Evolutionary conservation across 2,113 vertebrate genomes (phyloP).

Genomic region (Hyla sarda): DNA sequence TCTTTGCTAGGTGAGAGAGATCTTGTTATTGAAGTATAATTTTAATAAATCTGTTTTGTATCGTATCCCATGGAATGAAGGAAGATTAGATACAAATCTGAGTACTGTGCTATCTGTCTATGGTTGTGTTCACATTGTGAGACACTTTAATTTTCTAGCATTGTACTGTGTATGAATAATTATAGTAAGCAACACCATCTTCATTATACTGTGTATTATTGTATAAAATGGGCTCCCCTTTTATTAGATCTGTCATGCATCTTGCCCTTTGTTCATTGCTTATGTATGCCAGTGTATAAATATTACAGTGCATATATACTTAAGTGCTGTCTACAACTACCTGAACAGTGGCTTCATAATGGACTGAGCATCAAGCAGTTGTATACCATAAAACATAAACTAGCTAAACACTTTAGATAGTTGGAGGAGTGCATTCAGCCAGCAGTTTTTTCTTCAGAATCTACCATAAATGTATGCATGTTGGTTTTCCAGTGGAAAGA

Average conservation of each 20-base stretch:
- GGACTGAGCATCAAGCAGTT: background rate
- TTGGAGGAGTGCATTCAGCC: too few relatives aligned
- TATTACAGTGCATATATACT: background rate
- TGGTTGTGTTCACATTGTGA: background rate
- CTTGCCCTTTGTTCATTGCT: background rate
- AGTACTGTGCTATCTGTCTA: background rate
- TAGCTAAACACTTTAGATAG: background rate
- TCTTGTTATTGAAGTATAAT: background rate
- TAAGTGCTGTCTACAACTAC: too few relatives aligned
- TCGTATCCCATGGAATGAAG: background rate
- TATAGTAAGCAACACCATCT: background rate
- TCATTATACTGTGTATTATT: background rate
- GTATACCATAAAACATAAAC: background rate
- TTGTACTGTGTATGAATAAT: background rate
- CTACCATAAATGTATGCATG: too few relatives aligned
- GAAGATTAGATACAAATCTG: background rate
- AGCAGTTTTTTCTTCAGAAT: background rate
- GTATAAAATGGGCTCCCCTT: background rate
- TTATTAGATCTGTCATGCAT: background rate
- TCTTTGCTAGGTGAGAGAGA: background rate
- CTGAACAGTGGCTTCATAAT: background rate
- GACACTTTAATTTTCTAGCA: background rate
- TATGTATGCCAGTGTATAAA: background rate
- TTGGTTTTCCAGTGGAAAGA: too few relatives aligned
- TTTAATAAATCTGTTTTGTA: background rate